Evolutionary conservation across 2,797 vertebrate genomes (phyloP), one percentile per base, ranked within the genome.

Genomic region (Lithobates pipiens): DNA sequence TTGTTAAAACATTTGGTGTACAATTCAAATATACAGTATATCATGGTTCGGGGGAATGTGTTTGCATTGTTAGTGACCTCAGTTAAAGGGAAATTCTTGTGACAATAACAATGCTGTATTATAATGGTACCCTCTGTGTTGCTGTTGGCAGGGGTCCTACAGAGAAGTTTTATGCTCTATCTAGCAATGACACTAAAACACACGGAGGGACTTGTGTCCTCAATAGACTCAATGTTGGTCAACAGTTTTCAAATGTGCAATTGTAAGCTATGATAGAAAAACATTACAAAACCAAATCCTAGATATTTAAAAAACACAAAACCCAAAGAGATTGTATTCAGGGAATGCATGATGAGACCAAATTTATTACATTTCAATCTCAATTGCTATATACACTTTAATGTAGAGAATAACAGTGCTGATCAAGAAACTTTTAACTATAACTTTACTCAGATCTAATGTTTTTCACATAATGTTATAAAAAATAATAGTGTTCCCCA

Each of bases 51-150:
- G n/a, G 71, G 25, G 39, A 42, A 73, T 42, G 11, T 42, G n/a
- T 46, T 73, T 44, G 21, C 61, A 65, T 65, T 65, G 61, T 65
- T 65, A 44, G 27, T 44, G 36, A 25, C 21, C 71, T 15, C 36
- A 44, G 8, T 73, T 25, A 36, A 73, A 73, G 71, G 39, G 39
- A 73, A 73, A 73, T 25, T 23, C 57, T 73, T 73, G 71, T 44
- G 23, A 73, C 71, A n/a, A 65, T 65, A 65, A 73, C 71, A 44
- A 73, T 73, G 23, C n/a, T n/a, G 39, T 44, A n/a, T 73, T 46
- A 73, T 44, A n/a, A 73, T 39, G 71, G 39, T 73, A 8, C 39
- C 36, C 39, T 25, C 71, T 44, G 21, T 73, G 36, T 44, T 73
- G n/a, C 39, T 44, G 21, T 73, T 73, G 71, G 71, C 71, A 42